Conservation (phyloP, 2,888 invertebrate genomes). For the Andrena dorsata region DNA sequence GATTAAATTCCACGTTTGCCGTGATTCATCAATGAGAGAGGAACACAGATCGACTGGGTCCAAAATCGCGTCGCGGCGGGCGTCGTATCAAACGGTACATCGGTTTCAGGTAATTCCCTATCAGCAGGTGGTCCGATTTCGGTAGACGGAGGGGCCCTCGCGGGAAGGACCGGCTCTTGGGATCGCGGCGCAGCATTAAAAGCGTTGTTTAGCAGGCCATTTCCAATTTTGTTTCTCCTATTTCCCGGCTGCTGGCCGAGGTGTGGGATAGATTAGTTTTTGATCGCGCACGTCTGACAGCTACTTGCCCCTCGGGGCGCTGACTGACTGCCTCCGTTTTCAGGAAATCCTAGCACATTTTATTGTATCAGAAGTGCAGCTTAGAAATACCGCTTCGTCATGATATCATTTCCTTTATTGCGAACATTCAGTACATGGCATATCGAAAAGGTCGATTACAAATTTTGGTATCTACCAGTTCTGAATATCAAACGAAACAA, state of each 20-base stretch:
- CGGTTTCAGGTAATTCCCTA: conserved; percentile 60
- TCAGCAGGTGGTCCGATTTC: conserved; percentile 68
- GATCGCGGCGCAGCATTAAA: conserved; percentile 64
- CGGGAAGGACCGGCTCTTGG: not conserved
- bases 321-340: conserved; percentile 50
- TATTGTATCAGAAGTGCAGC: too few species aligned
- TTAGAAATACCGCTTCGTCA: too few species aligned
- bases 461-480: too few species aligned
- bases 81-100: conserved; percentile 48
- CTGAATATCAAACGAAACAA: too few species aligned
- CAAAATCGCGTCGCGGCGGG: conserved; percentile 37
- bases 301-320: conserved; percentile 76
- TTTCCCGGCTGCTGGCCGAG: conserved; percentile 66
- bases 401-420: too few species aligned
- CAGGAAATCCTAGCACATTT: conserved; percentile 8
- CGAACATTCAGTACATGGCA: too few species aligned
- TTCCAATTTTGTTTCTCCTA: conserved; percentile 77
- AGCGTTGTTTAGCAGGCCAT: conserved; percentile 76
- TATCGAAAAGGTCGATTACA: too few species aligned
- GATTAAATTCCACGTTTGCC: not conserved
- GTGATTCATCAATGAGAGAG: not conserved
- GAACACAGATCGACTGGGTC: not conserved
- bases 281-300: conserved; percentile 77
- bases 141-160: conserved; percentile 21
- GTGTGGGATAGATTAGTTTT: conserved; percentile 81